A percentile compares a stretch with the other conserved stretches of the same genome.
Conservation (phyloP, 2,888 invertebrate genomes). For the Mesorhabditis spiculigera region DNA sequence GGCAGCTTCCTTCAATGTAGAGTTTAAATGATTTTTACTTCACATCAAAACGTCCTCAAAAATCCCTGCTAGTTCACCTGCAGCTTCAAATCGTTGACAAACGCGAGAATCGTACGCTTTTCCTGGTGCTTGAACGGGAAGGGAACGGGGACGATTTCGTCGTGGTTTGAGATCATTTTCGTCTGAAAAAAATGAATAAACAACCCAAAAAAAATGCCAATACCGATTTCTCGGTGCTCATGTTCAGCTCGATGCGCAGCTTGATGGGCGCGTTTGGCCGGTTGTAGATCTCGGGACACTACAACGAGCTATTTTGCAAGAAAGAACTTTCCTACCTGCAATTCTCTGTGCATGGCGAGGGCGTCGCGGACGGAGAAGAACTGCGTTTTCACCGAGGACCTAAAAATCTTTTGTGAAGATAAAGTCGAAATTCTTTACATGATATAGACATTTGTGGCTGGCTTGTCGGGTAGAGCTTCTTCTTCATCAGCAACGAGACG, state of each 20-base stretch:
- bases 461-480: slow-evolving; percentile 40
- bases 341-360: slow-evolving; percentile 74
- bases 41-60: slow-evolving; percentile 3
- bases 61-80: slow-evolving; percentile 25
- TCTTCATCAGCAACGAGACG: slow-evolving; percentile 45
- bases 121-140: slow-evolving; percentile 54
- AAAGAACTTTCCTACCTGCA: slow-evolving; percentile 59
- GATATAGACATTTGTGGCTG: slow-evolving; percentile 42
- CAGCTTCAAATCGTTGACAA: slow-evolving; percentile 41
- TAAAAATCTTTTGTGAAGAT: too few relatives aligned
- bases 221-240: slow-evolving; percentile 73
- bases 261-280: slow-evolving; percentile 72
- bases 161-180: slow-evolving; percentile 49
- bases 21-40: not conserved
- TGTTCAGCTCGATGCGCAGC: slow-evolving; percentile 75
- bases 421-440: too few relatives aligned
- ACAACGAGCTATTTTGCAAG: not conserved
- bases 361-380: slow-evolving; percentile 75
- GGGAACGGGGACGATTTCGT: slow-evolving; percentile 55
- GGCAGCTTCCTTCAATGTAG: slow-evolving; percentile 32
- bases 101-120: slow-evolving; percentile 55
- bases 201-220: slow-evolving; percentile 4
- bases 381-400: slow-evolving; percentile 61
- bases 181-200: slow-evolving; percentile 30
- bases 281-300: slow-evolving; percentile 79